Base-by-base conservation (phyloP, 2,888 invertebrate genomes). In the Pristionchus japonicus region DNA sequence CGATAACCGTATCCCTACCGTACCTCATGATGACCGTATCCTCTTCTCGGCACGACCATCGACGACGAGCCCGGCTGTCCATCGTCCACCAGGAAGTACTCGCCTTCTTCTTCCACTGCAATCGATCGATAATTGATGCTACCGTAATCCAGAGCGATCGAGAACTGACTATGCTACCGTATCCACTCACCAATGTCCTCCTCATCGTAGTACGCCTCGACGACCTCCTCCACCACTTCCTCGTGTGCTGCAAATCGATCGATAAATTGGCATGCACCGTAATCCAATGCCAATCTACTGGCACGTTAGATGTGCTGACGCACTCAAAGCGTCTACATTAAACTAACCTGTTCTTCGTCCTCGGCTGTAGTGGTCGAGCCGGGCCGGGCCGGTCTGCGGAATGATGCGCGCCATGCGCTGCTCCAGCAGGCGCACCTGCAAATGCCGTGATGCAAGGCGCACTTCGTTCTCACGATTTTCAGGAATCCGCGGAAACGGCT, bases 1-100 rank as follows among this genome's bases (percentile, higher is more conserved):
- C n/a, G n/a, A n/a, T n/a, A n/a, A 37, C 70, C 70, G 34, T 31
- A 67, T 20, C 23, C 23, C 43, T 77, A 77, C 77, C 77, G 47
- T 77, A 77, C 77, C 77, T 77, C 77, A 47, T 77, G 77, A 43
- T 77, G 77, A 77, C 77, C 77, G 77, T 77, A 77, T n/a, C 47
- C 37, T n/a, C 82, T 52, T 52, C 82, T 17, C 20, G 52, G 49
- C 0, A 57, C 82, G 52, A 82, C 37, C 31, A 82, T 49, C 34
- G 52, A 23, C 31, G 82, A 82, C 31, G 82, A 23, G n/a, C 82
- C 82, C 11, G 82, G 82, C 27, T 31, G 82, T 4, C 52, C 82
- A 9, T 82, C 52, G n/a, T 82, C 82, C 34, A 31, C 52, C 31
- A 37, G 52, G 52, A 52, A 82, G 34, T 82, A 82, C 52, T 52